phyloP scores from a whole-genome alignment of 2,113 vertebrate species.

The Deroptyus accipitrinus region DNA sequence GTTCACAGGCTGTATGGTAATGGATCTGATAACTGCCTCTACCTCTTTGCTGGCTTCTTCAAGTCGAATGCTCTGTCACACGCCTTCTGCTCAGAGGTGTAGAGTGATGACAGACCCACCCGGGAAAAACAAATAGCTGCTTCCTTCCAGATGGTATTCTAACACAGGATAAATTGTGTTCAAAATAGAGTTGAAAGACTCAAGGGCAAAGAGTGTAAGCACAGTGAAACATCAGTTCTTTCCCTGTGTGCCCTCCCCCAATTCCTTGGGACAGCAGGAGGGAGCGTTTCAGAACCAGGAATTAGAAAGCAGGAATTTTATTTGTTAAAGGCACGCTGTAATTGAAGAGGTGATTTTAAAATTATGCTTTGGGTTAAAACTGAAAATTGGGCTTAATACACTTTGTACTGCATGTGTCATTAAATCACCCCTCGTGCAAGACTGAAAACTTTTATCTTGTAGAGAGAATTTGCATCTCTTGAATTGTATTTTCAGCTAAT shows the following conservation, averaged over 20 bases:
- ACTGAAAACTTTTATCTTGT: neutral
- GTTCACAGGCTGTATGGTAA: neutral
- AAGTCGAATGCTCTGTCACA: neutral
- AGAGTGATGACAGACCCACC: neutral
- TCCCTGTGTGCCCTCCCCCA: accelerated
- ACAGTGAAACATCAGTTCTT: neutral
- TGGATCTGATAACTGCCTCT: neutral
- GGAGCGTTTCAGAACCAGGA: neutral
- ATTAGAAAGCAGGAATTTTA: neutral
- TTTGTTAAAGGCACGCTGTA: neutral
- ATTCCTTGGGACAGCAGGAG: neutral
- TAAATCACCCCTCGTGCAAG: neutral
- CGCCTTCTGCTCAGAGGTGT: neutral
- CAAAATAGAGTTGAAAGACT: neutral
- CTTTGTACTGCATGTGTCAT: neutral
- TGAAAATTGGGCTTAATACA: neutral
- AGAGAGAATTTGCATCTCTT: neutral
- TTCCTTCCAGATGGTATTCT: neutral
- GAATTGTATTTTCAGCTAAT: neutral
- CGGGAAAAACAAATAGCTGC: neutral
- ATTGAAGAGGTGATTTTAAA: neutral
- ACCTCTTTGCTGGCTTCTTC: neutral
- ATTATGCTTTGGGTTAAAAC: neutral
- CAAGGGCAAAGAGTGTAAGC: neutral
- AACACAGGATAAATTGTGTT: neutral